Evolutionary conservation across 2,113 vertebrate species (phyloP), one percentile per base, ranked within the genome.

Genomic region (Xiphias gladius): DNA sequence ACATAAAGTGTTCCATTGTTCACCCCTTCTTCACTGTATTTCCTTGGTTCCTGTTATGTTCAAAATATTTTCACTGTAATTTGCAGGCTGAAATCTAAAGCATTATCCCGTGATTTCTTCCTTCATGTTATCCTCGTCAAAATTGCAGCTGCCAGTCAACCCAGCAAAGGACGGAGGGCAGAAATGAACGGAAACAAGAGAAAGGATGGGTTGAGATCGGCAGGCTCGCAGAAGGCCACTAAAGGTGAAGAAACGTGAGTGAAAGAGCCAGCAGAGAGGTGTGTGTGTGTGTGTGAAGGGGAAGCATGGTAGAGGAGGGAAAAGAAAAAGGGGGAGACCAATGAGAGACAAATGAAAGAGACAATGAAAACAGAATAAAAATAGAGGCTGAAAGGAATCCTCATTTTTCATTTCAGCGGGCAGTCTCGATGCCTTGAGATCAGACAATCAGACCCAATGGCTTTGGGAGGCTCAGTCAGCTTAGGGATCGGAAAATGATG

Each of bases 391-490:
- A 90, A 91, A 88, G 84, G 89, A 88, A 89, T 91, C 88, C 86
- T 91, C 86, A 80, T 93, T 93, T 93, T 92, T 93, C 89, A 91
- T 92, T 91, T 90, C 86, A 86, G 88, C 74, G 59, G 74, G 79
- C 76, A 46, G 88, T 88, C 89, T 89, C 46, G 65, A 89, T 75
- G 86, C 88, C 89, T 89, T 26, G 30, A 92, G 84, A 91, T 94
- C 88, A 91, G 88, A 93, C 91, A 94, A 92, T 93, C 91, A 93
- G 86, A 84, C 88, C 88, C 65, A 91, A 93, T 92, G 87, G 89
- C 88, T 91, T 87, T 88, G 91, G 89, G 89, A 90, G 92, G 92
- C 86, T 93, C 91, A 91, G 92, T 82, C 90, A 92, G 91, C 88
- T 91, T 81, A 91, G 79, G 91, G 88, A 86, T 79, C 22, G 82